phyloP scores from a whole-genome alignment of 2,888 invertebrate species.

The Acanthopleura granulata region DNA sequence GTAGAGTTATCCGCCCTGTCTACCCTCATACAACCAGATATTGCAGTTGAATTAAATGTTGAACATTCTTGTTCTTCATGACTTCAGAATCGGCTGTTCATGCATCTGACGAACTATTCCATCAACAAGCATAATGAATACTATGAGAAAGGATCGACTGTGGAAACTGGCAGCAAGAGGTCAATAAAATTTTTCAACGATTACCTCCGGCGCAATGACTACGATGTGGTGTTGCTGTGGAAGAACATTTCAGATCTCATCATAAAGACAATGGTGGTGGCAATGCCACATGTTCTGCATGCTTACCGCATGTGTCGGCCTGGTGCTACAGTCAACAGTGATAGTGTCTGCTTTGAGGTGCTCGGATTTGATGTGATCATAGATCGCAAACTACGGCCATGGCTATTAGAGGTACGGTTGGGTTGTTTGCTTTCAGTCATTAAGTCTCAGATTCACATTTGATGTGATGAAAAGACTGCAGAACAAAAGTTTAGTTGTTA shows the following conservation, averaged over 20 bases:
- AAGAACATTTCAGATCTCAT: slow-evolving; percentile 67
- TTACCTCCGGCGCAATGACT: slow-evolving; percentile 63
- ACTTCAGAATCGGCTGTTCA: slow-evolving; percentile 65
- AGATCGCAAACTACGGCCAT: slow-evolving; percentile 67
- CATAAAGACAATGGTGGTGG: slow-evolving; percentile 65
- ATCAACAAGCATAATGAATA: slow-evolving; percentile 69
- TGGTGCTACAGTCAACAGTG: slow-evolving; percentile 60
- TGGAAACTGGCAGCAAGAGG: slow-evolving; percentile 66
- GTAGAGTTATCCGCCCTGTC: too few species aligned
- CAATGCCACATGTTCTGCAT: slow-evolving; percentile 67
- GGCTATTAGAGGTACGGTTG: slow-evolving; percentile 67
- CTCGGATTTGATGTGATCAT: slow-evolving; percentile 69
- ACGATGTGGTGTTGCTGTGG: slow-evolving; percentile 65
- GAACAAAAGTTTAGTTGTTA: too few species aligned
- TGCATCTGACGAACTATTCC: slow-evolving; percentile 71
- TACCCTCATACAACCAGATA: too few species aligned
- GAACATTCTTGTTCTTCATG: slow-evolving; percentile 15
- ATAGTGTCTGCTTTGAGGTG: slow-evolving; percentile 70
- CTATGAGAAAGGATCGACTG: slow-evolving; percentile 62
- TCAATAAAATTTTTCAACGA: slow-evolving; percentile 67
- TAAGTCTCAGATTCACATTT: background rate
- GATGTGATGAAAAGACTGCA: too few species aligned
- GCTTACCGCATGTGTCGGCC: slow-evolving; percentile 70
- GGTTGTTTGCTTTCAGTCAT: background rate
- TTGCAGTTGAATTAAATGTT: background rate